Evolutionary conservation across 2,888 invertebrate species (phyloP), one percentile per base, ranked within the genome.

Genomic region (Drosophila prostipennis): DNA sequence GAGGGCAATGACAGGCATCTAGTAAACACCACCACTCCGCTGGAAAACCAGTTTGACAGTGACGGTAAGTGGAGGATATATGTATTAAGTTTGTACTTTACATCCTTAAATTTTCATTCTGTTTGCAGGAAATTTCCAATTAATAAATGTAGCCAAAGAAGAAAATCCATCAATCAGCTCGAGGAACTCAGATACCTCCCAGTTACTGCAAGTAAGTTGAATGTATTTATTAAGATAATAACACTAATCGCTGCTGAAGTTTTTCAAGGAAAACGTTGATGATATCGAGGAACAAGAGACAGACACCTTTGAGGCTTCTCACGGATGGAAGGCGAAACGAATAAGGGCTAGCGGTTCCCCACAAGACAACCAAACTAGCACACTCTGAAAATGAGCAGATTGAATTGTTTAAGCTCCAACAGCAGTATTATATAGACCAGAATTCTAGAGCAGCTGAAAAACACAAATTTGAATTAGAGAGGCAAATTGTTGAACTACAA

Each of bases 401-500:
- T n/a, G 55, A 57, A 39, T 39, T 57, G 55, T n/a, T 57, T 11
- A 57, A 39, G 3, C 7, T 57, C 11, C 55, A 57, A 19, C 55
- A 57, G 37, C 54, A 57, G n/a, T 55, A 39, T 19, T 57, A 29
- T 11, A 57, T 29, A 29, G 57, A 57, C 7, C 37, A n/a, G 2
- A 57, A 57, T 29, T 11, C 19, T 10, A 57, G 57, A 29, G 45
- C 60, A 3, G 36, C 45, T 16, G 61, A 61, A 26, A 59, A 46
- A 13, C 60, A 61, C n/a, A 61, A 59, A 46, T 61, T 37, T 16
- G 60, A 60, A n/a, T 8, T 45, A 7, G 45, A 60, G 14, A 60
- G 14, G 11, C 29, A 57, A 34, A 7, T 36, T 16, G 10, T 36
- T 14, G 57, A 57, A 19, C 37, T 57, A 3, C 10, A 57, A 19